A percentile compares a stretch with the other conserved stretches of the same genome.
phyloP scores from a whole-genome alignment of 2,797 vertebrate genomes.

The Diplodus sargus region DNA sequence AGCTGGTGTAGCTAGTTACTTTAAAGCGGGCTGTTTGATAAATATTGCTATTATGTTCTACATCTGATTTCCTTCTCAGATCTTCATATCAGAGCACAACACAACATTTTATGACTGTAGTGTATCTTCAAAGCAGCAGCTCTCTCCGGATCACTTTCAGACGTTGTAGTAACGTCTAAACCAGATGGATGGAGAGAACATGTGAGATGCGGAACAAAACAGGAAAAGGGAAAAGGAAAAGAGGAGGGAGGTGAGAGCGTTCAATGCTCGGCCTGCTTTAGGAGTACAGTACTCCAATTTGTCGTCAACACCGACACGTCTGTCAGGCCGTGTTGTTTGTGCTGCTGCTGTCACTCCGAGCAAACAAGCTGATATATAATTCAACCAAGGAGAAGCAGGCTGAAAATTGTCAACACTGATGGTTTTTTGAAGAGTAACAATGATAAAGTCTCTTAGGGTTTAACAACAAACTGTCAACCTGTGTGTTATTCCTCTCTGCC shows the following conservation, averaged over 20 bases:
- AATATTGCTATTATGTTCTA: background rate
- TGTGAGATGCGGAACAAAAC: constrained; percentile 9
- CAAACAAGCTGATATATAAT: constrained; percentile 41
- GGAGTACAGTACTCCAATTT: constrained; percentile 41
- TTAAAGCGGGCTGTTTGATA: constrained; percentile 1
- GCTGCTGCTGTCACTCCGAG: constrained; percentile 34
- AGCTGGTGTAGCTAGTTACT: background rate
- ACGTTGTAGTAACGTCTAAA: constrained; percentile 20
- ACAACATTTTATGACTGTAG: constrained; percentile 12
- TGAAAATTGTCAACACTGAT: constrained; percentile 27
- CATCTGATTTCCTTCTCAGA: constrained; percentile 5
- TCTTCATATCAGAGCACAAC: constrained; percentile 6
- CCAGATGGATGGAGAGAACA: constrained; percentile 9
- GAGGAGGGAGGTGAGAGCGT: constrained; percentile 8
- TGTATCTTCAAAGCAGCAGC: constrained; percentile 25
- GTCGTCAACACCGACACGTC: constrained; percentile 41
- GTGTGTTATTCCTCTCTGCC: background rate
- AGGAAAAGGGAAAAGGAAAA: background rate
- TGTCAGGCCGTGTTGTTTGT: constrained; percentile 42
- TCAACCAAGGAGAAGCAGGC: constrained; percentile 12
- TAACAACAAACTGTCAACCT: constrained; percentile 25
- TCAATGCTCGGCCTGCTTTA: constrained; percentile 18
- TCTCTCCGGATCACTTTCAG: constrained; percentile 6
- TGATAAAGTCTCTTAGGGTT: constrained; percentile 41
- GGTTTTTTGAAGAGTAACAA: constrained; percentile 34